Conservation (phyloP, 1,140 invertebrate species). For the Anoplolepis gracilipes region DNA sequence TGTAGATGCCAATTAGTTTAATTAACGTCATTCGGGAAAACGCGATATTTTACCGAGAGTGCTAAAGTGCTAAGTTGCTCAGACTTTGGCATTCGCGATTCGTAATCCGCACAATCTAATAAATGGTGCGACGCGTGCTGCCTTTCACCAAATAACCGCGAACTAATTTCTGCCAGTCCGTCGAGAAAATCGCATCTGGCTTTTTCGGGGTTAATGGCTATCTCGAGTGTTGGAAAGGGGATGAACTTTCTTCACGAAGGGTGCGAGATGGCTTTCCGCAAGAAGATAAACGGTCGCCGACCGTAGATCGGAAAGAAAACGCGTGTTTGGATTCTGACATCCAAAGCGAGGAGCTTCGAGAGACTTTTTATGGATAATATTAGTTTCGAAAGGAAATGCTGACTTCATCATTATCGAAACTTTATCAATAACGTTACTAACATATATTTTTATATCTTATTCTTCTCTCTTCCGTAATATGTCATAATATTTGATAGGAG, state of each 20-base stretch:
- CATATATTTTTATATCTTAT: constrained; percentile 11
- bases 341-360: not conserved
- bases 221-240: constrained; percentile 45
- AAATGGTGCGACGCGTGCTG: constrained; percentile 40
- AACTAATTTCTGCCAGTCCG: constrained; percentile 59
- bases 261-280: constrained; percentile 51
- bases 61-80: constrained; percentile 36
- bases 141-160: constrained; percentile 48
- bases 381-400: constrained; percentile 1
- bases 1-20: not conserved
- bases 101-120: constrained; percentile 45
- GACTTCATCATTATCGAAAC: constrained; percentile 8
- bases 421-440: not conserved
- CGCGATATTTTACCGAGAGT: constrained; percentile 8
- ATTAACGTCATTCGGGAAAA: not conserved
- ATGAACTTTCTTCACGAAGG: constrained; percentile 52
- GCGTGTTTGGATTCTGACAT: constrained; percentile 41
- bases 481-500: too few relatives aligned
- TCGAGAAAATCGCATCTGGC: constrained; percentile 57
- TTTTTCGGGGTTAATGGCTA: constrained; percentile 58
- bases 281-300: constrained; percentile 52
- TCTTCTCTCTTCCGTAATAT: not conserved
- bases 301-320: constrained; percentile 53
- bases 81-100: constrained; percentile 37
- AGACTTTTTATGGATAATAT: constrained; percentile 27